These are phyloP conservation scores for Pandemis heparana DNA, from an alignment of 2,888 invertebrate genomes.

Conservation along the genomic window DNA sequence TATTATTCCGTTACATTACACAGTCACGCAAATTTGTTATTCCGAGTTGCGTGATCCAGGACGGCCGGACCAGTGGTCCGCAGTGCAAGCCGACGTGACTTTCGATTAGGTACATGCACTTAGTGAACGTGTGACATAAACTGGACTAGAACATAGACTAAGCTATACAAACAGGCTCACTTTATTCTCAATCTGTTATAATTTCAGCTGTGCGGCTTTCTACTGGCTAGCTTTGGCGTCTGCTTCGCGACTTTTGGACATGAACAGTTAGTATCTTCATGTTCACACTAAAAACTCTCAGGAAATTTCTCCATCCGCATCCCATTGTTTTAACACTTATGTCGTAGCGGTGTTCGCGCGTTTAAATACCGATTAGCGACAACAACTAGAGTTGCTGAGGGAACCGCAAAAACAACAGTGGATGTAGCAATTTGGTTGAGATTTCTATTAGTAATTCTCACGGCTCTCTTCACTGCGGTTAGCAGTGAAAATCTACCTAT, in stretches of 20 bases:
- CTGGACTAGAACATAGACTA: not conserved
- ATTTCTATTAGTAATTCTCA: slow-evolving; percentile 79
- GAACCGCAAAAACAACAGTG: slow-evolving; percentile 70
- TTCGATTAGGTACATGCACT: slow-evolving; percentile 55
- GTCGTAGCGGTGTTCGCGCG: slow-evolving; percentile 45
- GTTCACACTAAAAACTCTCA: slow-evolving; percentile 46
- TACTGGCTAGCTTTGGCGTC: slow-evolving; percentile 78
- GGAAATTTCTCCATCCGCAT: slow-evolving; percentile 48
- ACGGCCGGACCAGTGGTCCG: slow-evolving; percentile 16
- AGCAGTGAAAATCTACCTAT: slow-evolving; percentile 78
- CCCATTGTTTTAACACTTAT: slow-evolving; percentile 47
- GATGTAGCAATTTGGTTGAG: slow-evolving; percentile 71
- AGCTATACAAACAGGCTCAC: slow-evolving; percentile 2
- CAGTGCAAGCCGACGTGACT: slow-evolving; percentile 49
- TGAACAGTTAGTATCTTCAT: slow-evolving; percentile 81
- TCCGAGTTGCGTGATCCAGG: slow-evolving; percentile 36
- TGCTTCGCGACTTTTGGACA: slow-evolving; percentile 82
- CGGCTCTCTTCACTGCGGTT: slow-evolving; percentile 75
- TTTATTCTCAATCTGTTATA: slow-evolving; percentile 54
- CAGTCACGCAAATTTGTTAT: slow-evolving; percentile 15
- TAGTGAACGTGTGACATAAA: slow-evolving; percentile 19
- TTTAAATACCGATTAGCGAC: slow-evolving; percentile 53
- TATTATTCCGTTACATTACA: slow-evolving; percentile 10
- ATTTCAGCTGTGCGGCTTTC: slow-evolving; percentile 80
- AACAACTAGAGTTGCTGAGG: slow-evolving; percentile 48